Conservation (phyloP, 2,113 vertebrate species). For the Octodon degus region DNA sequence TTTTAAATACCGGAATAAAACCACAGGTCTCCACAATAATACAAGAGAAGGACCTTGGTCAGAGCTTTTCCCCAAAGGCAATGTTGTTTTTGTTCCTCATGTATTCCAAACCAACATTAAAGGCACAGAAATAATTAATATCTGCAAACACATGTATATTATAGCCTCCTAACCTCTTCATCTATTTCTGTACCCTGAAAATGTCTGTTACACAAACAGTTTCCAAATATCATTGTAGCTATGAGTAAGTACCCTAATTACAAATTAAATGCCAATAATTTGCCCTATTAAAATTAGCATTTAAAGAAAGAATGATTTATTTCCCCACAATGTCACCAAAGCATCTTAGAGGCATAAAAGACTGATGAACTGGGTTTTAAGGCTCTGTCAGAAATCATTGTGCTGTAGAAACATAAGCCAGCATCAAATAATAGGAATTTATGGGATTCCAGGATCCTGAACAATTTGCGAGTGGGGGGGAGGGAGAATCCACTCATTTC, state of each 20-base stretch:
- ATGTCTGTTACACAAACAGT: neutral
- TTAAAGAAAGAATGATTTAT: conserved; percentile 34
- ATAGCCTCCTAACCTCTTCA: neutral
- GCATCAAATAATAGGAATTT: neutral
- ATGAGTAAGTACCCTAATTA: conserved; percentile 37
- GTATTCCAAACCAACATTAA: neutral
- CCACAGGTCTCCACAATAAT: neutral
- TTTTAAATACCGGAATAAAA: conserved; percentile 31
- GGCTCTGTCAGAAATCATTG: neutral
- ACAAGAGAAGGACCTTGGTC: neutral
- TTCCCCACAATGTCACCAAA: conserved; percentile 14
- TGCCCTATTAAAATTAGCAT: neutral
- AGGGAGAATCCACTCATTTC: neutral
- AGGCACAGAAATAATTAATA: neutral
- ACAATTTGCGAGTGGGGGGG: neutral
- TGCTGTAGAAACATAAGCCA: neutral
- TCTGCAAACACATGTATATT: neutral
- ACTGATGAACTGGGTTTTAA: neutral
- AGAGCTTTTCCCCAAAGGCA: neutral
- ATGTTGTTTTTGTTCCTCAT: neutral
- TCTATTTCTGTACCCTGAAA: neutral
- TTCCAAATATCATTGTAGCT: neutral
- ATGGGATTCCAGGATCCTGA: neutral
- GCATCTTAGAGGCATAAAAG: conserved; percentile 15
- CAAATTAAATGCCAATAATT: conserved; percentile 54